Base-by-base conservation (phyloP, 2,888 invertebrate genomes). In the Caenorhabditis panamensis region DNA sequence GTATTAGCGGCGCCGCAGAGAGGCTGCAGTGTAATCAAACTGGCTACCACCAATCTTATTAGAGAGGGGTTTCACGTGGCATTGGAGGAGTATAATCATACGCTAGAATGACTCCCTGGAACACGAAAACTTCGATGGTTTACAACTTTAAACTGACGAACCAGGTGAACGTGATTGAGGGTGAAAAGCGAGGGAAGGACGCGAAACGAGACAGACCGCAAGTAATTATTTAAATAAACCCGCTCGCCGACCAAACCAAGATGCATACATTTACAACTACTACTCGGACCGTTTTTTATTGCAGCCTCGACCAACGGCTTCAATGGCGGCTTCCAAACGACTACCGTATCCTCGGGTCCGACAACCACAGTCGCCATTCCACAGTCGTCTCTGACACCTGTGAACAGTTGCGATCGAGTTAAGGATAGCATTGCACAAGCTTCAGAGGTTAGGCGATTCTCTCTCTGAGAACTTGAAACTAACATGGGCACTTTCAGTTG, bases 321-420 rank as follows among this genome's bases (percentile, higher is more conserved):
- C 28, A 53, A 71, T 26, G 56, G 56, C 8, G 61, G 61, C 2
- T 62, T 62, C 62, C 71, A 49, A 62, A 71, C 62, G 36, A 79
- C 63, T 36, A 82, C 67, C 36, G 47, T 37, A 58, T 72, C 63
- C 13, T 54, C 59, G 20, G 72, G 68, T 37, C 76, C 79, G n/a
- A 75, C 79, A 6, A 75, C 79, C 0, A 79, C 79, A 0, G 69
- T 75, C 58, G 63, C 75, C 37, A 68, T 79, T 61, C 75, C 79
- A 31, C 75, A 63, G 28, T 79, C 79, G 6, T 68, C 63, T 41
- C 20, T 84, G 56, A 79, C 64, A 6, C 54, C 84, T 1, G 81
- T 84, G 16, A 58, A 49, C 24, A 58, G 75, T 18, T 84, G 84
- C 51, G 82, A 82, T 44, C 51, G 64, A 28, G 84, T 82, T 18